Evolutionary conservation across 1,140 invertebrate species (phyloP).

Genomic region (Drosophila ironensis): DNA sequence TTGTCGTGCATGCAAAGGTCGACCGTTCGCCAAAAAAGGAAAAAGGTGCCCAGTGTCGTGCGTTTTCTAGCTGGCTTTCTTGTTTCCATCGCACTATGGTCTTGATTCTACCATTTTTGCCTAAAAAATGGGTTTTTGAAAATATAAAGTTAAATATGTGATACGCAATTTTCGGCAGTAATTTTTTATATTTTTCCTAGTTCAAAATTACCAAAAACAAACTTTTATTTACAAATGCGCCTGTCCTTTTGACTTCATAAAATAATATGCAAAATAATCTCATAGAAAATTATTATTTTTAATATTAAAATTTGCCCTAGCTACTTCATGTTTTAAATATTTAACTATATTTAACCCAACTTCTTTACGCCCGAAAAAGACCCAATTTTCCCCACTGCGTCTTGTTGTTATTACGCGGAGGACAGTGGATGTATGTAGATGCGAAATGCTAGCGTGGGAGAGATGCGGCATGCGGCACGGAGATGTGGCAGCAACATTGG

Average conservation of each 20-base stretch:
- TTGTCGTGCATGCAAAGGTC: slow-evolving; percentile 77
- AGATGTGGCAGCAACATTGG: slow-evolving; percentile 56
- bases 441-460: background rate
- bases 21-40: slow-evolving; percentile 36
- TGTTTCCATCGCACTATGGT: slow-evolving; percentile 21
- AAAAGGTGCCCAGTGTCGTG: slow-evolving; percentile 51
- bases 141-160: too few relatives aligned
- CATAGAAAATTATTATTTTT: too few relatives aligned
- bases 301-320: too few relatives aligned
- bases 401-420: slow-evolving; percentile 32
- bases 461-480: slow-evolving; percentile 12
- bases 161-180: too few relatives aligned
- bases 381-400: slow-evolving; percentile 36
- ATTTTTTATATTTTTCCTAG: too few relatives aligned
- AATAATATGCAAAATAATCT: too few relatives aligned
- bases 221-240: too few relatives aligned
- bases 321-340: too few relatives aligned
- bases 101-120: too few relatives aligned
- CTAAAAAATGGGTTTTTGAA: background rate
- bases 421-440: slow-evolving; percentile 31
- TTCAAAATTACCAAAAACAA: background rate
- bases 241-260: too few relatives aligned
- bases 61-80: slow-evolving; percentile 23
- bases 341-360: too few relatives aligned
- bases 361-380: too few relatives aligned